Evolutionary conservation across 2,797 vertebrate species (phyloP), one percentile per base, ranked within the genome.

Genomic region (Octomys mimax): DNA sequence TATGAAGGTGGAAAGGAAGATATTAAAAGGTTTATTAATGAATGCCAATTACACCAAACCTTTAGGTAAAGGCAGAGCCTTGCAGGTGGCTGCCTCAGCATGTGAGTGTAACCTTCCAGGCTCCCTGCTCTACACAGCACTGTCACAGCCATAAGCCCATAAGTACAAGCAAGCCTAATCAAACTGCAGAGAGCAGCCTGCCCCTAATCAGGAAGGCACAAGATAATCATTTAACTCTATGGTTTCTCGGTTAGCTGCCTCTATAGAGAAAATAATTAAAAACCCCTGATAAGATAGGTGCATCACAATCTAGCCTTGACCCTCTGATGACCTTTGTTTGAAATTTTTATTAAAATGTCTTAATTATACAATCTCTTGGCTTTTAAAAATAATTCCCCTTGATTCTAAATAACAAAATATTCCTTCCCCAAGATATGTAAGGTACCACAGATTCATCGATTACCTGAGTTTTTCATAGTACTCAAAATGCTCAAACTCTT

Each of bases 41-140:
- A 94, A 98, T 96, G 96, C 87, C 94, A 96, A 96, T 78, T 84
- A 97, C 79, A 96, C 79, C 96, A 96, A 92, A 79, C 61, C 79
- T 77, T 96, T 82, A 92, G 92, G 87, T 92, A 0, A 6, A 97
- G 92, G 91, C 57, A 97, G 79, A 94, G 94, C 79, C 82, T 95
- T 94, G 52, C 95, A 95, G 85, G 62, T 96, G 61, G 78, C 78
- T 79, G 88, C 92, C 90, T 98, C 89, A 66, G 26, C n/a, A 73
- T 19, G 59, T 93, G 75, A 71, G 91, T 78, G 87, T 96, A 96
- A 98, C 90, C 97, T 77, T 98, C 96, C 71, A 93, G 92, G 92
- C 85, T 98, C 94, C 80, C 95, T 95, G 95, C 97, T 94, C 79
- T 89, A 78, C 61, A 89, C 78, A 97, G 70, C 91, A 96, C 46